A percentile compares a stretch with the other conserved stretches of the same genome.
Conservation (phyloP, 2,797 vertebrate genomes). For the Thunnus albacares region DNA sequence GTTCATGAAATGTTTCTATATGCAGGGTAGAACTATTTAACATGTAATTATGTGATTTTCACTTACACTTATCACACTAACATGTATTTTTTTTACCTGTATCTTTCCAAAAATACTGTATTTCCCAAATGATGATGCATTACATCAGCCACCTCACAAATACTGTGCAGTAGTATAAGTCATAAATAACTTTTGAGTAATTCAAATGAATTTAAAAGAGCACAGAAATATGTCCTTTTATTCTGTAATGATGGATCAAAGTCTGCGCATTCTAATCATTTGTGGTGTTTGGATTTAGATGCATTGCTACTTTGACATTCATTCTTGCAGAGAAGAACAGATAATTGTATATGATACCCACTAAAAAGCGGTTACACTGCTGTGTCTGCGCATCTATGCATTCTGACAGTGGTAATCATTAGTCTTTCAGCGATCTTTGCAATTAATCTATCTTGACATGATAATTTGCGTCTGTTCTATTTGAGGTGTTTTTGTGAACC, state of each 20-base stretch:
- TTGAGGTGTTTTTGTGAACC: slow-evolving; percentile 80
- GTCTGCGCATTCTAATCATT: slow-evolving; percentile 56
- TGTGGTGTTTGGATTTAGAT: slow-evolving; percentile 59
- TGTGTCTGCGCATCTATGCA: slow-evolving; percentile 61
- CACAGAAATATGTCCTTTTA: slow-evolving; percentile 52
- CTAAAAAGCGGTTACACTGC: slow-evolving; percentile 59
- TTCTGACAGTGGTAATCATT: slow-evolving; percentile 81
- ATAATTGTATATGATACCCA: slow-evolving; percentile 74
- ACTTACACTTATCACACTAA: not conserved
- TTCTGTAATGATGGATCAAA: slow-evolving; percentile 45
- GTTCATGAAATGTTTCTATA: not conserved
- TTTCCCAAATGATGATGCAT: slow-evolving; percentile 25
- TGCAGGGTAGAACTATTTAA: not conserved
- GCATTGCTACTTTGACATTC: slow-evolving; percentile 64
- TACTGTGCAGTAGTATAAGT: slow-evolving; percentile 17
- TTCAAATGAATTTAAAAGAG: slow-evolving; percentile 37
- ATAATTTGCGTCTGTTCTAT: slow-evolving; percentile 82
- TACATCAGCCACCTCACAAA: slow-evolving; percentile 32
- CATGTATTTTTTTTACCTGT: not conserved
- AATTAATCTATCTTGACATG: slow-evolving; percentile 85
- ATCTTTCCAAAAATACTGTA: slow-evolving; percentile 14
- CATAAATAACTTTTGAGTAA: slow-evolving; percentile 21
- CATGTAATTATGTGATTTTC: not conserved
- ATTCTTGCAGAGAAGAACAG: slow-evolving; percentile 63
- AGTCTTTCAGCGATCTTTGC: slow-evolving; percentile 76